A percentile compares a stretch with the other conserved stretches of the same genome.
These are phyloP conservation scores for Brienomyrus brachyistius DNA, from an alignment of 2,113 vertebrate species.

Conservation along the genomic window DNA sequence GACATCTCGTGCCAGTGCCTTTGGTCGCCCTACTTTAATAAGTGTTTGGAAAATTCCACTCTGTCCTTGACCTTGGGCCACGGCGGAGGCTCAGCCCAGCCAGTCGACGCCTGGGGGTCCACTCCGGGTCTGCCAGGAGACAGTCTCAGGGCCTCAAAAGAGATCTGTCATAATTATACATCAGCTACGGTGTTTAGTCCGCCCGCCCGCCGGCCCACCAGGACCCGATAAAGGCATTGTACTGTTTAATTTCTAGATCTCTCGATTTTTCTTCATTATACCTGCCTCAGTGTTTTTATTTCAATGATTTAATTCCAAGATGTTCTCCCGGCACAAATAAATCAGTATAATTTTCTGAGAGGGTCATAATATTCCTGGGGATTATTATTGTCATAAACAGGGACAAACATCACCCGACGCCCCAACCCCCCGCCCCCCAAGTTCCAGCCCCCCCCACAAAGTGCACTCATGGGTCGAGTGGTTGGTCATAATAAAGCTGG, in stretches of 20 bases:
- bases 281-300: not conserved
- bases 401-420: not conserved
- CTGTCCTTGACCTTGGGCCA: not conserved
- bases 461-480: not conserved
- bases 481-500: not conserved
- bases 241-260: not conserved
- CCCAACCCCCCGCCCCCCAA: not conserved
- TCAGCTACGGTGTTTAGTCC: not conserved
- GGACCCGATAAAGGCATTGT: not conserved
- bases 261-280: not conserved
- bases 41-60: not conserved
- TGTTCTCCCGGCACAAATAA: not conserved
- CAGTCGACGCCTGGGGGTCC: not conserved
- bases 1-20: not conserved
- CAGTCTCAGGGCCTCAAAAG: not conserved
- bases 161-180: not conserved
- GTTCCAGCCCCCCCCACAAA: not conserved
- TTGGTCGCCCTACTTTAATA: not conserved
- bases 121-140: not conserved
- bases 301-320: not conserved
- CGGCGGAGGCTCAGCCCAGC: not conserved
- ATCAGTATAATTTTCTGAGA: slow-evolving; percentile 1
- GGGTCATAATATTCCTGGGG: not conserved
- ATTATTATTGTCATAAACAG: not conserved
- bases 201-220: not conserved